phyloP scores from a whole-genome alignment of 2,888 invertebrate genomes.

The Petrolisthes cinctipes region DNA sequence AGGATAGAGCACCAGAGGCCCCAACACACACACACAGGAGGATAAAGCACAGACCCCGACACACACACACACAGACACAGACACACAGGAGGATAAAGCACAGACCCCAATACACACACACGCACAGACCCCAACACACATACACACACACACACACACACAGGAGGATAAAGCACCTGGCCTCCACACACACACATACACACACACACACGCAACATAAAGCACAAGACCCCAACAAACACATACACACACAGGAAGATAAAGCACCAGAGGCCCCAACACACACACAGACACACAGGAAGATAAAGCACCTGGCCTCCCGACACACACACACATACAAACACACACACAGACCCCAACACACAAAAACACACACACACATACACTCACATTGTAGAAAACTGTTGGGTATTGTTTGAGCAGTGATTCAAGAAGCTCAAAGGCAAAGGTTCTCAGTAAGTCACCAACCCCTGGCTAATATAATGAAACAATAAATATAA shows the following conservation, averaged over 20 bases:
- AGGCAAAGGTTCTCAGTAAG: conserved; percentile 95
- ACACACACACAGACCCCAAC: not conserved
- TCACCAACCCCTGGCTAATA: conserved; percentile 86
- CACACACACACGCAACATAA: conserved; percentile 6
- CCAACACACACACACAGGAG: not conserved
- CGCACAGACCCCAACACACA: too few relatives aligned
- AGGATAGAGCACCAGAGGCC: too few relatives aligned
- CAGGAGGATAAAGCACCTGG: too few relatives aligned
- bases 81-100: too few relatives aligned
- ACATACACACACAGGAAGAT: too few relatives aligned
- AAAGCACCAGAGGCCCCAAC: not conserved
- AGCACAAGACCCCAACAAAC: not conserved
- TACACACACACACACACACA: too few relatives aligned
- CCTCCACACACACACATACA: too few relatives aligned
- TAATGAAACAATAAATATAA: not conserved
- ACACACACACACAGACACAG: not conserved
- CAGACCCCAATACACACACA: too few relatives aligned
- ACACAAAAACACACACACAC: not conserved
- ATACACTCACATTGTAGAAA: conserved; percentile 80
- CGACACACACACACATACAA: not conserved
- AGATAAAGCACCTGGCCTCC: too few relatives aligned
- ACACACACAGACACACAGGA: not conserved
- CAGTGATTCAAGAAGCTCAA: conserved; percentile 94
- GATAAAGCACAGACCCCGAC: too few relatives aligned
- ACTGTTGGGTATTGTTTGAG: conserved; percentile 87